phyloP scores from a whole-genome alignment of 2,888 invertebrate genomes.

The Leptinotarsa juncta region DNA sequence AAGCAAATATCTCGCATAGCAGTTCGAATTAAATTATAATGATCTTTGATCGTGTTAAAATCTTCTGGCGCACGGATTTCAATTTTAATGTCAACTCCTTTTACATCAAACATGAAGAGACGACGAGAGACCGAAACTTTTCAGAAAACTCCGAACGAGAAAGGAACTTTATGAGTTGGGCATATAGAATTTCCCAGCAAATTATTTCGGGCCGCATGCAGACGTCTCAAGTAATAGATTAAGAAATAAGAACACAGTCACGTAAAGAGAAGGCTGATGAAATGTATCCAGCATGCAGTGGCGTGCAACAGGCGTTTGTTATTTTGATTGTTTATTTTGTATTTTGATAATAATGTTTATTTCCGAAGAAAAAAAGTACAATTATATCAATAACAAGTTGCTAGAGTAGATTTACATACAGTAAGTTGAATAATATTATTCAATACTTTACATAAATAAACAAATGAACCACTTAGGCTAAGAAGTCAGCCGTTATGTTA shows the following conservation, averaged over 20 bases:
- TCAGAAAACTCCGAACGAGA: constrained; percentile 21
- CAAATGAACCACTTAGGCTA: too few relatives aligned
- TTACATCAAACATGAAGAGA: constrained; percentile 65
- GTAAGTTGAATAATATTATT: too few relatives aligned
- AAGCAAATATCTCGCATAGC: constrained; percentile 48
- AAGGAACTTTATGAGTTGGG: constrained; percentile 63
- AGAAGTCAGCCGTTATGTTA: too few relatives aligned
- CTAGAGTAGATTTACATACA: too few relatives aligned
- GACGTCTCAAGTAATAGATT: constrained; percentile 63
- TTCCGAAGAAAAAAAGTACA: too few relatives aligned
- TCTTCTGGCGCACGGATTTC: constrained; percentile 64
- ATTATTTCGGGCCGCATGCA: constrained; percentile 63
- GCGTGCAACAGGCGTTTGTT: constrained; percentile 11
- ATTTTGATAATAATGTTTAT: too few relatives aligned
- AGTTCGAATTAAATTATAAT: constrained; percentile 60
- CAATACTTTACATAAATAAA: too few relatives aligned
- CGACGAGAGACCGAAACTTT: constrained; percentile 53
- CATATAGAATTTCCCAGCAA: constrained; percentile 65
- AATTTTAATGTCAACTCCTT: constrained; percentile 67
- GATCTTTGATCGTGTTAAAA: constrained; percentile 65
- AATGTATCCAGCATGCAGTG: constrained; percentile 52
- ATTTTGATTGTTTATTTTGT: not conserved
- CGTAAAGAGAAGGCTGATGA: constrained; percentile 58
- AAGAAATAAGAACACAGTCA: constrained; percentile 62
- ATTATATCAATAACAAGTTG: too few relatives aligned